Conservation (phyloP, 2,888 invertebrate genomes). For the Zaprionus lineosus region DNA sequence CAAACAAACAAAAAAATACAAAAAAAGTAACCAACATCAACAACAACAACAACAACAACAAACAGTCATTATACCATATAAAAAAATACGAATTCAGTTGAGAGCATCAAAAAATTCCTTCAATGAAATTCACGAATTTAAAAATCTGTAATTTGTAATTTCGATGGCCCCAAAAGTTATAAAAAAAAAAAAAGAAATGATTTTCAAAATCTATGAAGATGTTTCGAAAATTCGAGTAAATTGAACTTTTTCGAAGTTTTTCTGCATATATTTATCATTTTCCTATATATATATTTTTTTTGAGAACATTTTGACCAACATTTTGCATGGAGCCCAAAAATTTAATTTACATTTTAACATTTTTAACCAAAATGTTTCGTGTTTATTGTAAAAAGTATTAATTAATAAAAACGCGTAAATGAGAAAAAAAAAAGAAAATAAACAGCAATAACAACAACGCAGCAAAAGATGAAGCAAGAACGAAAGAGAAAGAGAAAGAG, state of each 20-base stretch:
- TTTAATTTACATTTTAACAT: slow-evolving; percentile 31
- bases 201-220: not conserved
- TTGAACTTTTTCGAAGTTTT: too few relatives aligned
- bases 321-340: slow-evolving; percentile 33
- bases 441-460: slow-evolving; percentile 47
- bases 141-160: slow-evolving; percentile 56
- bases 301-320: too few relatives aligned
- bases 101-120: slow-evolving; percentile 70
- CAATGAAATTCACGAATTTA: slow-evolving; percentile 77
- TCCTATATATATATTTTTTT: too few relatives aligned
- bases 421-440: slow-evolving; percentile 36
- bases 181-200: slow-evolving; percentile 24
- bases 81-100: slow-evolving; percentile 54
- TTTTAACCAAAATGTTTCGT: slow-evolving; percentile 61
- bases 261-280: too few relatives aligned
- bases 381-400: slow-evolving; percentile 81
- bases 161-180: slow-evolving; percentile 29
- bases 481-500: slow-evolving; percentile 35
- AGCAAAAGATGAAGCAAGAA: slow-evolving; percentile 38
- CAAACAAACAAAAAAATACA: slow-evolving; percentile 34
- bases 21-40: slow-evolving; percentile 20
- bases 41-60: slow-evolving; percentile 53
- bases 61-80: slow-evolving; percentile 73
- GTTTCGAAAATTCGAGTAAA: too few relatives aligned
- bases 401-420: slow-evolving; percentile 43